Evolutionary conservation across 2,113 vertebrate species (phyloP).

Genomic region (Bos taurus): ARS-UCD2.0 NC_037336.1:58549001-58549500

Average conservation of each 20-base stretch:
- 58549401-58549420: background rate
- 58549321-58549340: background rate
- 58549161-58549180: background rate
- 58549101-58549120: background rate
- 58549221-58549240: background rate
- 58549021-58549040: conserved; percentile 32
- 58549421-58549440: background rate
- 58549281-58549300: background rate
- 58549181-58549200: background rate
- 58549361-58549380: background rate
- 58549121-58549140: background rate
- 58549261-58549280: background rate
- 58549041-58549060: conserved; percentile 37
- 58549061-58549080: background rate
- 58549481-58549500: conserved; percentile 11
- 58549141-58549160: background rate
- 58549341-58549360: background rate
- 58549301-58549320: background rate
- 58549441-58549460: background rate
- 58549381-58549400: background rate
- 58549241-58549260: background rate
- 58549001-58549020: background rate
- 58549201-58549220: background rate
- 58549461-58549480: background rate
- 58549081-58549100: background rate